phyloP scores from a whole-genome alignment of 2,797 vertebrate genomes.

The Otus scops region DNA sequence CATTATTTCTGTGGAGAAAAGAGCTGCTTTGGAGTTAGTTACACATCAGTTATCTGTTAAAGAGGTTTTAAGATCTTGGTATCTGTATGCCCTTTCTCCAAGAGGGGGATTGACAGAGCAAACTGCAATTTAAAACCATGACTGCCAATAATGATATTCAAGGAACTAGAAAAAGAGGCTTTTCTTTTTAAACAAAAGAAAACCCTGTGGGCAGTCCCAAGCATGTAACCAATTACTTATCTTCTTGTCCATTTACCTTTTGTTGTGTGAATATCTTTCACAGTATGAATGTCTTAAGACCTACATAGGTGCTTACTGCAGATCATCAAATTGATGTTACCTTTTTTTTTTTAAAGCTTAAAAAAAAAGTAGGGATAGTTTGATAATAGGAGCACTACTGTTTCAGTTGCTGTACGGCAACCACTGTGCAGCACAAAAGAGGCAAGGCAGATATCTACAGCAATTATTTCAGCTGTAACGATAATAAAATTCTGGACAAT shows the following conservation, averaged over 20 bases:
- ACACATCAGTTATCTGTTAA: neutral
- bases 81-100: neutral
- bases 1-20: neutral
- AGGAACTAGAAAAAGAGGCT: neutral
- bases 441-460: neutral
- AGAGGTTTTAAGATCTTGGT: neutral
- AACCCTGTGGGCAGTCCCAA: slow-evolving; percentile 31
- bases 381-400: neutral
- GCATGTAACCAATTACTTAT: slow-evolving; percentile 52
- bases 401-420: neutral
- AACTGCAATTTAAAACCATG: slow-evolving; percentile 7
- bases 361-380: neutral
- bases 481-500: slow-evolving; percentile 14
- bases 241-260: slow-evolving; percentile 42
- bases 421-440: slow-evolving; percentile 8
- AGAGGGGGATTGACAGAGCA: neutral
- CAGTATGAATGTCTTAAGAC: slow-evolving; percentile 44
- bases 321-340: slow-evolving; percentile 17
- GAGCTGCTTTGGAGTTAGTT: neutral
- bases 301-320: slow-evolving; percentile 5
- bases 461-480: neutral
- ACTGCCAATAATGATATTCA: slow-evolving; percentile 34
- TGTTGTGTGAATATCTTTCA: slow-evolving; percentile 60
- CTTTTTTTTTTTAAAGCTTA: neutral
- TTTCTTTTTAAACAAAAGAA: slow-evolving; percentile 61